A percentile compares a stretch with the other conserved stretches of the same genome.
Conservation (phyloP, 1,140 invertebrate species). For the Coelopa frigida region DNA sequence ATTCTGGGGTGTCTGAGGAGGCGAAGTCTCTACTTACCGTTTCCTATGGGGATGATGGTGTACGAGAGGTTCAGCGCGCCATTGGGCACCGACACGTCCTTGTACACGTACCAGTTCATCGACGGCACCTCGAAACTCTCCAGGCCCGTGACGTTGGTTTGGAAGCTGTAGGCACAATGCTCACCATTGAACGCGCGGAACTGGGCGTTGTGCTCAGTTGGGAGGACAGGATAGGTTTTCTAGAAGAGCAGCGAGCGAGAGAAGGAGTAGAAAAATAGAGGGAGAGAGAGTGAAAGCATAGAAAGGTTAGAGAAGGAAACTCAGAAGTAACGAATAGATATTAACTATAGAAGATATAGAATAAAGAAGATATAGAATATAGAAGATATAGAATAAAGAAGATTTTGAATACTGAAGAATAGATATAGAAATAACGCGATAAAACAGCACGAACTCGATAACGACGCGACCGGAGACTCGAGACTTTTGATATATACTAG, state of each 20-base stretch:
- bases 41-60: no score
- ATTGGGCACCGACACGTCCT: constrained; percentile 19
- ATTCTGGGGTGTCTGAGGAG: no score
- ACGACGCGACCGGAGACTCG: not conserved
- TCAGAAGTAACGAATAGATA: not conserved
- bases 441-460: not conserved
- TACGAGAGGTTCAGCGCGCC: constrained; percentile 3
- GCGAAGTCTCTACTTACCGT: no score
- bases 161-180: constrained; percentile 41
- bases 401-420: no score
- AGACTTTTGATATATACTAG: no score
- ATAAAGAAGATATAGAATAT: no score
- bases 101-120: constrained; percentile 34
- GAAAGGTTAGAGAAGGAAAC: not conserved
- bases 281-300: not conserved
- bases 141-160: constrained; percentile 12
- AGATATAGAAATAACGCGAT: no score
- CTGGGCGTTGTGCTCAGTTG: constrained; percentile 53
- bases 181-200: constrained; percentile 64
- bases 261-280: constrained; percentile 1
- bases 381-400: no score
- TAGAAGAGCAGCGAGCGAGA: constrained; percentile 12
- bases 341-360: no score
- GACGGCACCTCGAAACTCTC: constrained; percentile 22
- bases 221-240: constrained; percentile 58